phyloP scores from a whole-genome alignment of 2,888 invertebrate species.

The Aplocera efformata region DNA sequence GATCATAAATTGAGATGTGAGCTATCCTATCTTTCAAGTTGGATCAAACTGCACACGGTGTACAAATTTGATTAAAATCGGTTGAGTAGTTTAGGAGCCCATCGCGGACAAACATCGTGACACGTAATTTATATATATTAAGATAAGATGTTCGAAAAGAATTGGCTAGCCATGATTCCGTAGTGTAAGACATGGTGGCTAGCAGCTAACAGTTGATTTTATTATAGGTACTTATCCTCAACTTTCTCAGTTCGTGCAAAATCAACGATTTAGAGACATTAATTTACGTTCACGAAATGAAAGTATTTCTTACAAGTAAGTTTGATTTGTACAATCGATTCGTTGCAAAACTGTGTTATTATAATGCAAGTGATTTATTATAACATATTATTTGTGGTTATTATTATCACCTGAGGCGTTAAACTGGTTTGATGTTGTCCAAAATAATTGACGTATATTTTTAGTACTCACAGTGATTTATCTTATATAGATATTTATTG shows the following conservation, averaged over 20 bases:
- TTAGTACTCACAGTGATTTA: conserved; percentile 12
- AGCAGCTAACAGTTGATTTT: conserved; percentile 3
- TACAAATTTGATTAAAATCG: too few species aligned
- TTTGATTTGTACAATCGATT: conserved; percentile 22
- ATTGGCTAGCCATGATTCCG: too few species aligned
- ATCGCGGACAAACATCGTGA: too few species aligned
- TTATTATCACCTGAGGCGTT: conserved; percentile 21
- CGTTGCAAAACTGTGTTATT: conserved; percentile 31
- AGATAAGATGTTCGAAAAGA: too few species aligned
- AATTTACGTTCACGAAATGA: conserved; percentile 18
- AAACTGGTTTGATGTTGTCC: conserved; percentile 6
- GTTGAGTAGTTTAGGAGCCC: too few species aligned
- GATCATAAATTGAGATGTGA: too few species aligned
- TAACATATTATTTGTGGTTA: conserved; percentile 13
- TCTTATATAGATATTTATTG: not conserved
- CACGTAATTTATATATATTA: too few species aligned
- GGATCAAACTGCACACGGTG: too few species aligned
- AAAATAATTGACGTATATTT: conserved; percentile 12
- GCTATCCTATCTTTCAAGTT: too few species aligned
- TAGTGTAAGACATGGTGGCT: too few species aligned
- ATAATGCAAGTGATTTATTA: conserved; percentile 26
- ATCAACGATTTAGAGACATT: conserved; percentile 17
- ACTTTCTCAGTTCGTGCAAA: conserved; percentile 4
- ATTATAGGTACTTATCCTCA: too few species aligned
- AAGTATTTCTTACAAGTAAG: conserved; percentile 27